These are phyloP conservation scores for Belgica antarctica DNA, from an alignment of 2,888 invertebrate species.

Conservation along the genomic window DNA sequence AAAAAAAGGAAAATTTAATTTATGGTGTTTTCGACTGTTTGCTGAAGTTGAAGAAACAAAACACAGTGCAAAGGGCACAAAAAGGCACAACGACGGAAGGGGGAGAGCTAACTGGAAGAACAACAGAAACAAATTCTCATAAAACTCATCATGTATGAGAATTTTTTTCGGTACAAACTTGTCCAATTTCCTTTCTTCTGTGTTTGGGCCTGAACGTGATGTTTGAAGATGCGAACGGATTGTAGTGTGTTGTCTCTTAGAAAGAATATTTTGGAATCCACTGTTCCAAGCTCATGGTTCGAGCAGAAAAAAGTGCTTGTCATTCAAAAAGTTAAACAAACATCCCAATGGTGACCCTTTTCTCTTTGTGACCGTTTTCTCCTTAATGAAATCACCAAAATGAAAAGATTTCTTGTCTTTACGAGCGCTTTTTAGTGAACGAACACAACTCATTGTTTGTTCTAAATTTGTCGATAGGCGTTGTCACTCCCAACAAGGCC, in stretches of 20 bases:
- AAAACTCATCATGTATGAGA: slow-evolving; percentile 15
- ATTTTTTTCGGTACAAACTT: background rate
- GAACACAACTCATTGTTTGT: background rate
- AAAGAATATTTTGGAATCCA: slow-evolving; percentile 7
- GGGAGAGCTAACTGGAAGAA: background rate
- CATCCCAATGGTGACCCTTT: slow-evolving; percentile 29
- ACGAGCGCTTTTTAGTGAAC: background rate
- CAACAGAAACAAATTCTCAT: slow-evolving; percentile 22
- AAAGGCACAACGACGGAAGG: background rate
- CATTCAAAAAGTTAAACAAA: slow-evolving; percentile 38
- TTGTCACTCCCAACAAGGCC: background rate
- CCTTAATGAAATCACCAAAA: background rate
- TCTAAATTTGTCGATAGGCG: background rate
- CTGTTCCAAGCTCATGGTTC: background rate
- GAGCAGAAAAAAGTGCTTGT: slow-evolving; percentile 33
- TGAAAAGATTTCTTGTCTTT: background rate
- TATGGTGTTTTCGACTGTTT: slow-evolving; percentile 11
- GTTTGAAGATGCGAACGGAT: background rate
- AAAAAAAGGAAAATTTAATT: slow-evolving; percentile 29
- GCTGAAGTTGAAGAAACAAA: background rate
- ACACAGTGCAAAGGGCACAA: no score
- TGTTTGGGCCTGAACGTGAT: slow-evolving; percentile 5
- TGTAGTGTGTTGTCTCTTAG: background rate
- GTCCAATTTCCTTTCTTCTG: background rate
- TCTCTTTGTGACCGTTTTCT: background rate